Evolutionary conservation across 2,797 vertebrate species (phyloP), one percentile per base, ranked within the genome.

Genomic region (Cuniculus paca): DNA sequence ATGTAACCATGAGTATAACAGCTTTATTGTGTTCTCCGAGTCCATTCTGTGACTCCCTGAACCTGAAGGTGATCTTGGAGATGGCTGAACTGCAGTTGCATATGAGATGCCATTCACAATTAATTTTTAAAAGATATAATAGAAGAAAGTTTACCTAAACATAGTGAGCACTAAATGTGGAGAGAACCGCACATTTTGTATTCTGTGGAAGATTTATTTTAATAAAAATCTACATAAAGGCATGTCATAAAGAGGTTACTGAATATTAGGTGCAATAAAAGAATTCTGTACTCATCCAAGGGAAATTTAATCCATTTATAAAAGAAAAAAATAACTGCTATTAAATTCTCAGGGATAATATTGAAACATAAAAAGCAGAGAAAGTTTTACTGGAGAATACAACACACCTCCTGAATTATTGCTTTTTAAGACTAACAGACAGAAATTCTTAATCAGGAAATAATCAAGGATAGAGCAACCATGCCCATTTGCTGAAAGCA

Each of bases 321-420:
- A 90, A 87, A 68, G 31, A 88, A 8, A 80, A 95, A 94, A 89
- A 63, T 86, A 77, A 74, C 39, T 91, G 45, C 31, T 60, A 42
- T 70, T 93, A 89, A 87, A 65, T 89, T 89, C 24, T 26, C 80
- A 19, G 31, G 17, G 31, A 75, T 82, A 45, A 93, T 84, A 87
- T 45, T 39, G 90, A 96, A 93, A 79, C 17, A 83, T 61, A 94
- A 96, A 88, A 89, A 84, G 31, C 10, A 93, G 54, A 60, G 54
- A 79, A 94, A 42, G 5, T 56, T 42, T 36, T 93, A 65, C 34
- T 65, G n/a, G 96, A 87, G 77, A 93, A 58, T 61, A 54, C 56
- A 78, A 81, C 50, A 39, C 10, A 52, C 72, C 63, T 36, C 28
- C 87, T 84, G 91, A 61, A 60, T 68, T 82, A 68, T 86, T 96